These are phyloP conservation scores for Rhodinocichla rosea DNA, from an alignment of 2,113 vertebrate genomes.

Conservation along the genomic window DNA sequence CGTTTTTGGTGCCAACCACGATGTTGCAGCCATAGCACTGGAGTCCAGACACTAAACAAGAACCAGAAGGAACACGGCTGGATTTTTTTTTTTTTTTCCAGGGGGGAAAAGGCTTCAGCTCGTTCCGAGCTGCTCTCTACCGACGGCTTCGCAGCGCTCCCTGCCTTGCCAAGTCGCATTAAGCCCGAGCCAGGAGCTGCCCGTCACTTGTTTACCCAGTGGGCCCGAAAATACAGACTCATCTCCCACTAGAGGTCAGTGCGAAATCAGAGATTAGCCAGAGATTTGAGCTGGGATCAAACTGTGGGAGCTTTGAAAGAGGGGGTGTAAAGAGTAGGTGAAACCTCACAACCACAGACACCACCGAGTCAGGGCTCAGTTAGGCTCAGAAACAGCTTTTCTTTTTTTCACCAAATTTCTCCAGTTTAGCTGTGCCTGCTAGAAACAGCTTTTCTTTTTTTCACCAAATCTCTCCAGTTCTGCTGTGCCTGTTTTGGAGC, in stretches of 20 bases:
- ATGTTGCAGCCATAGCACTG: conserved; percentile 92
- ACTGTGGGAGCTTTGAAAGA: background rate
- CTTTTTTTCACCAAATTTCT: background rate
- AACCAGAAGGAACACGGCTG: background rate
- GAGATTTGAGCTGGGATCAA: background rate
- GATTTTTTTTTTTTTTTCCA: background rate
- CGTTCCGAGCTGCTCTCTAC: background rate
- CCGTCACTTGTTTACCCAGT: background rate
- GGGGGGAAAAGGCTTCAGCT: background rate
- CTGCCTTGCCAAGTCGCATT: conserved; percentile 20
- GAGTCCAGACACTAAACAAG: conserved; percentile 75
- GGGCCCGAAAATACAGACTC: background rate
- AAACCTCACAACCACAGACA: background rate
- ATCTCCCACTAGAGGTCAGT: conserved; percentile 59
- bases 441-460: background rate
- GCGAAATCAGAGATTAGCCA: conserved; percentile 24
- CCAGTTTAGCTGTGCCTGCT: rapidly evolving
- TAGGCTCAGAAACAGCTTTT: rapidly evolving
- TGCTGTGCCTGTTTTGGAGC: rapidly evolving
- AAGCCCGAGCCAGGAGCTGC: background rate
- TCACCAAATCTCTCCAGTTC: background rate
- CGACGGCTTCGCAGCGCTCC: background rate
- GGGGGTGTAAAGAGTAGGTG: background rate
- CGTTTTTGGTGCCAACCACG: conserved; percentile 80
- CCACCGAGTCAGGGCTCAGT: rapidly evolving